Evolutionary conservation across 2,113 vertebrate species (phyloP).

Genomic region (Chionodraco myersi): DNA sequence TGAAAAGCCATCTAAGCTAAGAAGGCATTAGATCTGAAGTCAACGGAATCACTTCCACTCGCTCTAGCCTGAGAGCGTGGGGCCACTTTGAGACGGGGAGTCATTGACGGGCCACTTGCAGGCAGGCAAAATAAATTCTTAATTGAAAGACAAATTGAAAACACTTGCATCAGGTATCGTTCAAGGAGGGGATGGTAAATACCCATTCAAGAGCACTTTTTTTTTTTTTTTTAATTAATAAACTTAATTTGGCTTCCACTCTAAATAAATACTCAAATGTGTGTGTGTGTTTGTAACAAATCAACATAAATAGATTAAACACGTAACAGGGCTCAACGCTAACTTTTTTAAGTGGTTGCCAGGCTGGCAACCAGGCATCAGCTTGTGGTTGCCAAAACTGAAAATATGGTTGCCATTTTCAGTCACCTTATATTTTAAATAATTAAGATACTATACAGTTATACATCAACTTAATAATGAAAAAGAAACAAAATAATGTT

Average conservation of each 20-base stretch:
- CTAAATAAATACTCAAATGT: background rate
- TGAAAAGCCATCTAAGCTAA: slow-evolving; percentile 66
- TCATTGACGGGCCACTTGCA: slow-evolving; percentile 18
- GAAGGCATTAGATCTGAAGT: slow-evolving; percentile 66
- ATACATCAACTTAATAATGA: no score
- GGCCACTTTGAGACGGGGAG: slow-evolving; percentile 25
- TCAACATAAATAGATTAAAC: slow-evolving; percentile 14
- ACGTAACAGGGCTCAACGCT: no score
- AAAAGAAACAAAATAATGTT: no score
- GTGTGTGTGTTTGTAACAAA: slow-evolving; percentile 15
- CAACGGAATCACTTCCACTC: slow-evolving; percentile 57
- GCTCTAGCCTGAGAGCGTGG: slow-evolving; percentile 24
- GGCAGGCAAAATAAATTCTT: background rate
- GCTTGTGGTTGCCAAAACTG: no score
- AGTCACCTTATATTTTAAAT: no score
- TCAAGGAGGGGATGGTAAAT: background rate
- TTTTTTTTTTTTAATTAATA: background rate
- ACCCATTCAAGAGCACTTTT: background rate
- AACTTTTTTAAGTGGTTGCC: no score
- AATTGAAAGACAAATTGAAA: background rate
- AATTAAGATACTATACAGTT: no score
- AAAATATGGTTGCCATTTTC: no score
- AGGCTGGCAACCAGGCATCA: no score
- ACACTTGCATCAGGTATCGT: background rate
- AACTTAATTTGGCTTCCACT: background rate